phyloP scores from a whole-genome alignment of 2,888 invertebrate species.

The Allolobophora icterica region DNA sequence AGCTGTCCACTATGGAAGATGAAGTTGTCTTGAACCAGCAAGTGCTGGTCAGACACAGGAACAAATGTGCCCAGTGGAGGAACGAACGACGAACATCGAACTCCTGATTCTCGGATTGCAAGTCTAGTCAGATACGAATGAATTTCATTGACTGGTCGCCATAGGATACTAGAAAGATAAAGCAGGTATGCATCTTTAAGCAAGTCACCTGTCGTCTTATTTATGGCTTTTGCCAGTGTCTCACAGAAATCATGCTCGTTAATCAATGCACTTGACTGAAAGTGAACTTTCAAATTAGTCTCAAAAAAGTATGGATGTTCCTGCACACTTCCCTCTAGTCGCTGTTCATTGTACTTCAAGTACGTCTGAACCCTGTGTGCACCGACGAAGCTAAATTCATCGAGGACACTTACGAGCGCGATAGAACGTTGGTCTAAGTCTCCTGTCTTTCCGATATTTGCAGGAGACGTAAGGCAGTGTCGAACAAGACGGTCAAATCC shows the following conservation, averaged over 20 bases:
- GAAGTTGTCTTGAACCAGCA: constrained; percentile 27
- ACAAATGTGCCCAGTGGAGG: constrained; percentile 19
- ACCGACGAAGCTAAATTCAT: not conserved
- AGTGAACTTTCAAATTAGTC: not conserved
- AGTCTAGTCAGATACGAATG: not conserved
- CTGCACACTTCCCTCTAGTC: not conserved
- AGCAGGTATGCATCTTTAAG: not conserved
- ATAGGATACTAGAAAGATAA: not conserved
- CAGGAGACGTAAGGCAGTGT: not conserved
- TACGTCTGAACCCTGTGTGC: not conserved
- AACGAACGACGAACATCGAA: not conserved
- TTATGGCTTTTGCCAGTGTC: constrained; percentile 18
- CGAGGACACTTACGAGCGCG: not conserved
- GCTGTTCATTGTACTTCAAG: not conserved
- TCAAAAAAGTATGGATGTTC: not conserved
- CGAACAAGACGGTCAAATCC: not conserved
- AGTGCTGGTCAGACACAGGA: not conserved
- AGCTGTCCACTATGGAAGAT: not conserved
- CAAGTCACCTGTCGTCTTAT: not conserved
- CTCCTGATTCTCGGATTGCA: not conserved
- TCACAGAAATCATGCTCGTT: not conserved
- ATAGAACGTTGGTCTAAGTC: not conserved
- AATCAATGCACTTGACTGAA: not conserved
- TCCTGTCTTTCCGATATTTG: not conserved
- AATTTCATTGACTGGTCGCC: not conserved